phyloP scores from a whole-genome alignment of 2,113 vertebrate species.

The Lathamus discolor region DNA sequence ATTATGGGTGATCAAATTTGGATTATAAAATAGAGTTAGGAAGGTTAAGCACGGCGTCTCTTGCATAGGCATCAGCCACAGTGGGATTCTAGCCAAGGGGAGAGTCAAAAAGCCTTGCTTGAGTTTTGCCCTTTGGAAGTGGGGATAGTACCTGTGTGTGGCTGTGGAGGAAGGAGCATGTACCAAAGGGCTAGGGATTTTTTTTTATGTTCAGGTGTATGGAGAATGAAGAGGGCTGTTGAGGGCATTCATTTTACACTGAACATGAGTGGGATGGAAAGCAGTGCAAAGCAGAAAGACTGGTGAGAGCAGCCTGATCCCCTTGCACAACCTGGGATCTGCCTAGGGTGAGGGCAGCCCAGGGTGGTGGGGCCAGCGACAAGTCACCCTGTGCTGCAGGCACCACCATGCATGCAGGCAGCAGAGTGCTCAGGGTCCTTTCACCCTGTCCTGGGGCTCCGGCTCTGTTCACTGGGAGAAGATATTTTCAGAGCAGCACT shows the following conservation, averaged over 20 bases:
- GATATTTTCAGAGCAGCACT: neutral
- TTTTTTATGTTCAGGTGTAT: neutral
- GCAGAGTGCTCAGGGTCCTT: neutral
- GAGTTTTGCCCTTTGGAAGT: neutral
- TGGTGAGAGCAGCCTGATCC: neutral
- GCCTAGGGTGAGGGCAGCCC: neutral
- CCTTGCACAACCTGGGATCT: neutral
- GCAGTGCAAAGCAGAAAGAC: neutral
- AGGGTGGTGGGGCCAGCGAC: accelerated
- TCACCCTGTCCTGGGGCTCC: neutral
- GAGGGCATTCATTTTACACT: neutral
- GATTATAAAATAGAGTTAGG: neutral
- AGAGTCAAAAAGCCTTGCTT: neutral
- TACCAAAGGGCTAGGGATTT: neutral
- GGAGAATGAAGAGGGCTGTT: neutral
- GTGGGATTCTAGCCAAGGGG: neutral
- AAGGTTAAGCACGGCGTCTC: neutral
- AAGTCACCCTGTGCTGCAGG: neutral
- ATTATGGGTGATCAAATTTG: neutral
- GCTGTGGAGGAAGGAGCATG: neutral
- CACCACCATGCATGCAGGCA: accelerated
- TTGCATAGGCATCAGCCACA: neutral
- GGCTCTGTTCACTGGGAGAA: neutral
- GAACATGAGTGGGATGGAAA: neutral
- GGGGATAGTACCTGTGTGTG: accelerated